These are phyloP conservation scores for Psylliodes chrysocephalus DNA, from an alignment of 2,888 invertebrate genomes.

Conservation along the genomic window DNA sequence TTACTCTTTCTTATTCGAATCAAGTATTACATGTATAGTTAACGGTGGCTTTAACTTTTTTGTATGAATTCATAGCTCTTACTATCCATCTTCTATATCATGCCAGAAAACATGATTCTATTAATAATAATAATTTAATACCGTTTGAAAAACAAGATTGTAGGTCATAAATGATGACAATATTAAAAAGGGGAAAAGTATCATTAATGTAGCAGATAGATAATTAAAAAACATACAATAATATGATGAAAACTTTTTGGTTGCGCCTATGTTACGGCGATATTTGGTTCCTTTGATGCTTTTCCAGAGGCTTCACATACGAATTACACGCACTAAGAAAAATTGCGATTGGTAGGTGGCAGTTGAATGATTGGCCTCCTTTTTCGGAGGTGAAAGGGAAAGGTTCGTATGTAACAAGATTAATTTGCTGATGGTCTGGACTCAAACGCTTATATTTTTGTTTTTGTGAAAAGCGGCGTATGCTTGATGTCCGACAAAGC, in stretches of 20 bases:
- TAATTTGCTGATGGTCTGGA: conserved; percentile 13
- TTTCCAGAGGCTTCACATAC: conserved; percentile 11
- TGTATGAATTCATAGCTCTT: too few species aligned
- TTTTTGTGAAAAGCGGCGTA: not conserved
- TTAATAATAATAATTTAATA: too few species aligned
- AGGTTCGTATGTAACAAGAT: conserved; percentile 6
- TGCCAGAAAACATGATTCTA: too few species aligned
- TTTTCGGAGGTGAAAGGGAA: conserved; percentile 9
- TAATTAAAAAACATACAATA: too few species aligned
- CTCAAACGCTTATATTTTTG: conserved; percentile 1
- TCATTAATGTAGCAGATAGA: too few species aligned
- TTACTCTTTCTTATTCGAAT: too few species aligned
- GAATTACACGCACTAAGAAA: conserved; percentile 15
- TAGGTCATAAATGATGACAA: too few species aligned
- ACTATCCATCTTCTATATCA: too few species aligned
- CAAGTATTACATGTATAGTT: too few species aligned
- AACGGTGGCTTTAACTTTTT: too few species aligned
- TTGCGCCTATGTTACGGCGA: not conserved
- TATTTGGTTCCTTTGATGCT: conserved; percentile 20
- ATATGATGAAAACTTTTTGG: not conserved
- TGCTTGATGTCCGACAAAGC: not conserved
- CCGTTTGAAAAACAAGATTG: too few species aligned
- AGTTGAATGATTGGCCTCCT: conserved; percentile 15
- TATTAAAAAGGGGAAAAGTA: too few species aligned
- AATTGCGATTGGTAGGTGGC: conserved; percentile 13